Base-by-base conservation (phyloP, 2,888 invertebrate genomes). In the Malthinus flaveolus region DNA sequence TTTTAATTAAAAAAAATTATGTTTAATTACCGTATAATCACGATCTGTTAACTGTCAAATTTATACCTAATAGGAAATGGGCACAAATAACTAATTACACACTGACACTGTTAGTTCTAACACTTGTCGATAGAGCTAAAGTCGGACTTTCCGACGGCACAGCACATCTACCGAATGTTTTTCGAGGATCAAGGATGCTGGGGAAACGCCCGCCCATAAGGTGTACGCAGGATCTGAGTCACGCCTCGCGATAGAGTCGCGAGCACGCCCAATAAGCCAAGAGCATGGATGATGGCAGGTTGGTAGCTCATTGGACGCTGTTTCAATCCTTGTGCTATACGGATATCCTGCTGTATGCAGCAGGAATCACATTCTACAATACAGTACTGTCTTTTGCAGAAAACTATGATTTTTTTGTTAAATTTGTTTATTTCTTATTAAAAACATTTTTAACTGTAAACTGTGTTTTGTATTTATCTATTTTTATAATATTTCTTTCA, bases 121-220 rank as follows among this genome's bases (percentile, higher is more conserved):
- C 56, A 56, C 61, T 53, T 63, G 53, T 65, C 67, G 67, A 55
- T 59, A 67, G 67, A 67, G 66, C 63, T 23, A 59, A 55, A 62
- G 49, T 59, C 56, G 53, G 53, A 62, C 72, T 75, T 73, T 67
- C 73, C 73, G 73, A 68, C 74, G 73, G 72, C 69, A 74, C 66
- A 70, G 66, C 70, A 69, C 73, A 71, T 75, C 74, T 73, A 72
- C 64, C 62, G 66, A 66, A 66, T 69, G 72, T 70, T 67, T 69
- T 69, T 67, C 57, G 65, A 65, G 69, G 63, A 66, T 58, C 72
- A 71, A 74, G 77, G 77, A 78, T 77, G 77, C 77, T 77, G 78
- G 64, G 23, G 58, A 50, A 70, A 55, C 71, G 73, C 65, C 66
- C 76, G 65, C 74, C 74, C 59, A 44, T 39, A 59, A 63, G 68